Base-by-base conservation (phyloP, 1,140 invertebrate species). In the Nymphalis io region DNA sequence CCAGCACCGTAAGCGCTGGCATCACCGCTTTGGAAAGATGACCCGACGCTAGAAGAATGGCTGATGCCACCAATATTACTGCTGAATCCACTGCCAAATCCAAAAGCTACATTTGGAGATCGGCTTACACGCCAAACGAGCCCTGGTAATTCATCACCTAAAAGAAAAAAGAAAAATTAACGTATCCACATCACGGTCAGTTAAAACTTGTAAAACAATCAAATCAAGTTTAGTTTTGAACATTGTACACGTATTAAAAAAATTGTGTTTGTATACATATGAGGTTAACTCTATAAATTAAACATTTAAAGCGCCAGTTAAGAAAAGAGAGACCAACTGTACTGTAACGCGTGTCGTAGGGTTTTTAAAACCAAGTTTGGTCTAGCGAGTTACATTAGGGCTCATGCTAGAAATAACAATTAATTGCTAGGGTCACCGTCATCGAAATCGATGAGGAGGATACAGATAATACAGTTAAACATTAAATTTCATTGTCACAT, bases 61-160 rank as follows among this genome's bases (percentile, higher is more conserved):
- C 79, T 78, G 60, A 91, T 83, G 6, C 89, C 89, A 1, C 84
- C 87, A 48, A 89, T 84, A 70, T 91, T 82, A 70, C 83, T 90
- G 75, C 82, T 85, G 61, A 90, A 88, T 2, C 89, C 89, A 60
- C 85, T 87, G 8, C 89, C 89, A 62, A 84, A 87, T 12, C 85
- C 87, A 63, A 83, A 90, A 3, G 88, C 84, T 8, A 90, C 42
- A 18, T 65, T 67, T 23, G 70, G 70, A 6, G 64, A 64, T n/a
- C 70, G 63, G 20, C 21, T 60, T 11, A 60, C 59, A 15, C 70
- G 63, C 59, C 58, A 72, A 5, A 46, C 23, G 3, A 62, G 20
- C 6, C 11, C 38, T 11, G 70, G 70, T 51, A 62, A 8, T n/a
- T 13, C 23, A n/a, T 66, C 33, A 15, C 46, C 70, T 72, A 59